phyloP scores from a whole-genome alignment of 2,888 invertebrate genomes.

The Terebella lapidaria region DNA sequence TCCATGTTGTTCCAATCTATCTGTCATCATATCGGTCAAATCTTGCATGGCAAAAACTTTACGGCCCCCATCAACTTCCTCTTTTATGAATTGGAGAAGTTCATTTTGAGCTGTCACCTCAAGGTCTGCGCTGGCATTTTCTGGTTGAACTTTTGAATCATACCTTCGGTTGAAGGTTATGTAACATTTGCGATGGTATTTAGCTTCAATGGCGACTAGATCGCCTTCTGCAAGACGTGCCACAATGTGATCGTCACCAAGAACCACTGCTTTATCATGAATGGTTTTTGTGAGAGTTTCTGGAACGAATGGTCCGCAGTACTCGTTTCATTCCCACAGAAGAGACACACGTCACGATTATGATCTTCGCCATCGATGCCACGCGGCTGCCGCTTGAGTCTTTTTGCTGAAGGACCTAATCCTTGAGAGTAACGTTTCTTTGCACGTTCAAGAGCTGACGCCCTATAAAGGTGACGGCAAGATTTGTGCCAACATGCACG shows the following conservation, averaged over 20 bases:
- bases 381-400: not conserved
- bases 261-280: slow-evolving; percentile 10
- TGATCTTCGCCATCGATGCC: not conserved
- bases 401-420: slow-evolving; percentile 8
- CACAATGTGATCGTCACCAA: slow-evolving; percentile 17
- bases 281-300: slow-evolving; percentile 11
- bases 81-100: slow-evolving; percentile 16
- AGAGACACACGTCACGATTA: slow-evolving; percentile 6
- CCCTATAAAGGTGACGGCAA: slow-evolving; percentile 10
- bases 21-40: slow-evolving; percentile 19
- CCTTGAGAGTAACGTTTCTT: slow-evolving; percentile 11
- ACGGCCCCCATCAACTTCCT: slow-evolving; percentile 19
- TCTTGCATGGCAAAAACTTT: slow-evolving; percentile 15
- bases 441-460: slow-evolving; percentile 14
- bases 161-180: slow-evolving; percentile 13
- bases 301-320: slow-evolving; percentile 11
- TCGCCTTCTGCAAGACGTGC: slow-evolving; percentile 17
- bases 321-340: slow-evolving; percentile 6
- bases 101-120: slow-evolving; percentile 17
- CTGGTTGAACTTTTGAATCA: slow-evolving; percentile 13
- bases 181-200: slow-evolving; percentile 18
- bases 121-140: slow-evolving; percentile 8
- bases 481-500: slow-evolving; percentile 11
- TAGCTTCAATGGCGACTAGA: slow-evolving; percentile 14
- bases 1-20: slow-evolving; percentile 12